These are phyloP conservation scores for Cantharis rustica DNA, from an alignment of 2,888 invertebrate species.

Conservation along the genomic window DNA sequence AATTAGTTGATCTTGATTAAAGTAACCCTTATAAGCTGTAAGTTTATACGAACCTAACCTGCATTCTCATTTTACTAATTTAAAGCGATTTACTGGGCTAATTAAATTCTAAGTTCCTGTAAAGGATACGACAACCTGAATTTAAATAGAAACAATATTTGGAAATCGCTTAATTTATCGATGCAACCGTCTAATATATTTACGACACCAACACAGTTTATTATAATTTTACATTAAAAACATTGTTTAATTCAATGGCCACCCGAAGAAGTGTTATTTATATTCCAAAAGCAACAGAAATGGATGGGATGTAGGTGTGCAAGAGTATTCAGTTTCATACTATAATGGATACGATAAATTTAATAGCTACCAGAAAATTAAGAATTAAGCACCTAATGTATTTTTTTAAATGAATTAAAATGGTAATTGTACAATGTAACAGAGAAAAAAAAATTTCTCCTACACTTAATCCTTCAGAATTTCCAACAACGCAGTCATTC, in stretches of 20 bases:
- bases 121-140: not conserved
- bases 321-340: not conserved
- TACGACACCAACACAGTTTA: not conserved
- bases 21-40: not conserved
- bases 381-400: not conserved
- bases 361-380: not conserved
- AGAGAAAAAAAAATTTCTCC: not conserved
- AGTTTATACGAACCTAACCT: conserved; percentile 1
- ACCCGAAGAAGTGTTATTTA: not conserved
- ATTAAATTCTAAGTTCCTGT: conserved; percentile 16
- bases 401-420: not conserved
- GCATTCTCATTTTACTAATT: conserved; percentile 16
- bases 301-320: not conserved
- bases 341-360: not conserved
- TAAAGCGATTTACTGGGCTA: conserved; percentile 15
- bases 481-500: not conserved
- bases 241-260: not conserved
- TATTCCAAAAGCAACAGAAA: not conserved
- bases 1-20: not conserved
- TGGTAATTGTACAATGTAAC: not conserved
- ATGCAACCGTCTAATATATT: not conserved
- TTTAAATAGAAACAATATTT: not conserved
- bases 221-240: not conserved
- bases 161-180: not conserved
- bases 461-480: not conserved